phyloP scores from a whole-genome alignment of 2,113 vertebrate genomes.

The Gopherus evgoodei region DNA sequence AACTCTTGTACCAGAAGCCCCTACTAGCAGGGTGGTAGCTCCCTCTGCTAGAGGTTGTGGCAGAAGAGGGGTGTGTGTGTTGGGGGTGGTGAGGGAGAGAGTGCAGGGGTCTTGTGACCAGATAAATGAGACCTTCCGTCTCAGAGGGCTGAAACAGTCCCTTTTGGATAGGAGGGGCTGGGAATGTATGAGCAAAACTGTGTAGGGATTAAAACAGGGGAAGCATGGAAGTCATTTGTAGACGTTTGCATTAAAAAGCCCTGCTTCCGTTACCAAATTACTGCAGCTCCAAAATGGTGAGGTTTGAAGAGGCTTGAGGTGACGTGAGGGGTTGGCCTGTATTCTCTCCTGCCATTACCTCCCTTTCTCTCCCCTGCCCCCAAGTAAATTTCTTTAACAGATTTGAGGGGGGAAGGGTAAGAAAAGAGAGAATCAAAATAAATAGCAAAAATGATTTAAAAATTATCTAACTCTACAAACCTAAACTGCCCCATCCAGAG shows the following conservation, averaged over 20 bases:
- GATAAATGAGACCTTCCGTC: not conserved
- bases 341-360: not conserved
- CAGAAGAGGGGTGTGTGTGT: not conserved
- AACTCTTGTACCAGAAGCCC: not conserved
- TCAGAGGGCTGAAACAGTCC: not conserved
- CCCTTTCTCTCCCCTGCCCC: rapidly evolving
- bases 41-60: rapidly evolving
- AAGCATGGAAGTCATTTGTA: not conserved
- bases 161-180: not conserved
- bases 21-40: not conserved
- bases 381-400: not conserved
- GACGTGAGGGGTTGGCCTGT: not conserved
- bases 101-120: not conserved
- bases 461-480: not conserved
- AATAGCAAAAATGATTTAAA: not conserved
- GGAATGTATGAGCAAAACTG: not conserved
- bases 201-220: not conserved
- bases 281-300: not conserved
- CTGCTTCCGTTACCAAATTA: not conserved
- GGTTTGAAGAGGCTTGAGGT: not conserved
- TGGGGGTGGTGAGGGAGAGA: not conserved
- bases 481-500: not conserved
- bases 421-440: no score
- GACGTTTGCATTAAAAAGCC: not conserved
- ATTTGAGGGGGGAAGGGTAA: not conserved